Evolutionary conservation across 2,888 invertebrate species (phyloP), one percentile per base, ranked within the genome.

Genomic region (Ganaspis brasiliensis): DNA sequence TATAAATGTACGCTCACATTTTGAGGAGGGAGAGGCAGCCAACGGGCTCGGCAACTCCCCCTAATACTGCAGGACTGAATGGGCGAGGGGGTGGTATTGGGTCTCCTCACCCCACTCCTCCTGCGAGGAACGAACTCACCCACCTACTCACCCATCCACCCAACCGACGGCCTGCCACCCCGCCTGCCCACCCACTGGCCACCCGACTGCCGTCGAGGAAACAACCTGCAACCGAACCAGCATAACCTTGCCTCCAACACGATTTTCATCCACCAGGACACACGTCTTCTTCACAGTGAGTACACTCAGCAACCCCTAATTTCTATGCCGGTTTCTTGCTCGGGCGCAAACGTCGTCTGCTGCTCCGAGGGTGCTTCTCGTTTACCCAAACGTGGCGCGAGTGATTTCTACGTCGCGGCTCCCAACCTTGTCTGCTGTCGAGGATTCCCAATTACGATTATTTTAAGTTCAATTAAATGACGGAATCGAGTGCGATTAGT

Each of bases 171-270:
- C 89, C 89, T 87, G 86, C 89, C 91, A 90, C 89, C 90, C 90
- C 90, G 89, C 90, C 89, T 91, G 88, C 89, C 91, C 91, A 90
- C 91, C 91, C 92, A 90, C 92, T 89, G 87, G 88, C 89, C 91
- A 91, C 90, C 90, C 90, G 90, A 87, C 91, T 86, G 90, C 90
- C 89, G 90, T 85, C 90, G 89, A 90, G 89, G 91, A 91, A 90
- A 90, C 91, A 91, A 90, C 91, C 90, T 91, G 90, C 90, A 86
- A 87, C 87, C 88, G 85, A 88, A 87, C 87, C 87, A 86, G 86
- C 85, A 84, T 82, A 83, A 85, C 85, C 86, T 87, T 86, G 84
- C 81, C 87, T 86, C 85, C 83, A 85, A 85, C 85, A 87, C 86
- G 87, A 85, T 85, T 86, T 86, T 82, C 83, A 79, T 79, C 80